These are phyloP conservation scores for Athalia circularis DNA, from an alignment of 2,888 invertebrate genomes.

Conservation along the genomic window DNA sequence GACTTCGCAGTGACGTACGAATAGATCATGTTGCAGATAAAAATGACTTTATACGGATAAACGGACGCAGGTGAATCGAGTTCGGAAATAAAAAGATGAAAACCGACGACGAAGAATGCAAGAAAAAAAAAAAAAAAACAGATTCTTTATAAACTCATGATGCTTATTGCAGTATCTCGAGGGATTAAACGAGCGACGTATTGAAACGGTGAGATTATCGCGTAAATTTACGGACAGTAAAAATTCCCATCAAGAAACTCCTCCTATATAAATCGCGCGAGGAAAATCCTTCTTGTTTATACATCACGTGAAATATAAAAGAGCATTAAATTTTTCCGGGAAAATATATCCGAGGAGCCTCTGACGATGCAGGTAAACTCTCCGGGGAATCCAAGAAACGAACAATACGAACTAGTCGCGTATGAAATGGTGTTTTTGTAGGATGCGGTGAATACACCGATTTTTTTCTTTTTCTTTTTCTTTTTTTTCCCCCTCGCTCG, in stretches of 20 bases:
- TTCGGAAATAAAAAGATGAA: not conserved
- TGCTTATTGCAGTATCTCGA: too few species aligned
- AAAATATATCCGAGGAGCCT: too few species aligned
- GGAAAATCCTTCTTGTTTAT: not conserved
- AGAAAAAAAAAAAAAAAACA: not conserved
- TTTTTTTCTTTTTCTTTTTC: not conserved
- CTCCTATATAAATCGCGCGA: not conserved
- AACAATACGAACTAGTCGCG: too few species aligned
- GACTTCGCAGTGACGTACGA: not conserved
- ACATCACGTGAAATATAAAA: too few species aligned
- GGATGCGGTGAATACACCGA: too few species aligned
- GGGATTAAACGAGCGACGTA: slow-evolving; percentile 3
- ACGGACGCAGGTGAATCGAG: not conserved
- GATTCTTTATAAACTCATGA: slow-evolving; percentile 8
- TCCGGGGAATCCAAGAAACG: too few species aligned
- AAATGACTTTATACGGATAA: slow-evolving; percentile 1
- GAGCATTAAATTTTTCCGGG: too few species aligned
- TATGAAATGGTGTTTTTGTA: too few species aligned
- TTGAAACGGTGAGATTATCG: not conserved
- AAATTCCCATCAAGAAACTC: slow-evolving; percentile 23
- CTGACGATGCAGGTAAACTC: too few species aligned
- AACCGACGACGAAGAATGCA: not conserved
- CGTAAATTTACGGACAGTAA: not conserved
- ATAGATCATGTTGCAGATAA: not conserved
- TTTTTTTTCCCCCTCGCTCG: not conserved